phyloP scores from a whole-genome alignment of 1,140 invertebrate genomes.

The Bombus breviceps region DNA sequence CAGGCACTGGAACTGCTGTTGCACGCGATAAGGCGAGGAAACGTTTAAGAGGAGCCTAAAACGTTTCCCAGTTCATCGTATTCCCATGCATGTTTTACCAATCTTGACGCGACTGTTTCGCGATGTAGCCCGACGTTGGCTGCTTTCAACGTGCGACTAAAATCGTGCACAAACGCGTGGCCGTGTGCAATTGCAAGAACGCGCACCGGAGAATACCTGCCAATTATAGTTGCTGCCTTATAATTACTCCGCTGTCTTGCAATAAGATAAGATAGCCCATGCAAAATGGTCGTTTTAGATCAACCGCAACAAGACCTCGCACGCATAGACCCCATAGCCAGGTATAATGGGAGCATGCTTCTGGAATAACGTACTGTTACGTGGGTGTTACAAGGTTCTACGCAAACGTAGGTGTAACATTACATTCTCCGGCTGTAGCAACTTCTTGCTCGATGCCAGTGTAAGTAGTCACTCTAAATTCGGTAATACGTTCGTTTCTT shows the following conservation, averaged over 20 bases:
- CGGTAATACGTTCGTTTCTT: background rate
- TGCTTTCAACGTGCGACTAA: background rate
- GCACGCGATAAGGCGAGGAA: background rate
- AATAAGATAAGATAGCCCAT: constrained; percentile 41
- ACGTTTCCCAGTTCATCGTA: constrained; percentile 33
- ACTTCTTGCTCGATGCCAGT: constrained; percentile 2
- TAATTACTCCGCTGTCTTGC: constrained; percentile 54
- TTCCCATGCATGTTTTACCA: constrained; percentile 48
- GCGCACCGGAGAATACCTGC: constrained; percentile 14
- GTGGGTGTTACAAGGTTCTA: constrained; percentile 55
- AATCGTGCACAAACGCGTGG: too few species aligned
- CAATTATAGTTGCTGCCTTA: constrained; percentile 49
- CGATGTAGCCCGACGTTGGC: background rate
- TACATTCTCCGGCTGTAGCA: constrained; percentile 2
- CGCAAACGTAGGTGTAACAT: constrained; percentile 47
- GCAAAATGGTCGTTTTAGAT: constrained; percentile 56
- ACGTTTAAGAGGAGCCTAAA: constrained; percentile 9
- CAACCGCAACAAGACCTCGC: constrained; percentile 59
- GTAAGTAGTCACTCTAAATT: constrained; percentile 17
- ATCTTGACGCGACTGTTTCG: constrained; percentile 4
- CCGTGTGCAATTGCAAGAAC: constrained; percentile 5
- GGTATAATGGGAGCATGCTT: constrained; percentile 58
- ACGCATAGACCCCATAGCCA: constrained; percentile 17
- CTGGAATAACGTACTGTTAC: constrained; percentile 61
- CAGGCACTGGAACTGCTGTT: background rate